phyloP scores from a whole-genome alignment of 2,888 invertebrate species.

The Caenorhabditis imperialis region DNA sequence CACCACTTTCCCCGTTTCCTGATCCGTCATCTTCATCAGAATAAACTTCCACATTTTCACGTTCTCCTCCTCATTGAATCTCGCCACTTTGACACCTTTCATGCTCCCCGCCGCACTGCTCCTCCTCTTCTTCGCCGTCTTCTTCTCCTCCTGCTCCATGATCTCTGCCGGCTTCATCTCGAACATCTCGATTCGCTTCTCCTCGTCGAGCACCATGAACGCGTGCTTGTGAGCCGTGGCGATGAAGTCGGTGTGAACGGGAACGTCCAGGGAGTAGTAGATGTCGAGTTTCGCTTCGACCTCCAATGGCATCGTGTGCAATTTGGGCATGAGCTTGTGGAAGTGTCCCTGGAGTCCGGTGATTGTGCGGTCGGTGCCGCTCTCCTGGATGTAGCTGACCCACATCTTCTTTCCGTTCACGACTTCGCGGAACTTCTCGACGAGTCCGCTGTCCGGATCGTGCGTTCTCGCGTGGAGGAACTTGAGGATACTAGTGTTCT shows the following conservation, averaged over 20 bases:
- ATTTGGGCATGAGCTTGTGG: not conserved
- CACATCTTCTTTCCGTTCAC: constrained; percentile 2
- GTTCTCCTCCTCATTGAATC: not conserved
- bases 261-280: constrained; percentile 12
- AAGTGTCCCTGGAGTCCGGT: not conserved
- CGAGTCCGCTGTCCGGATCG: constrained; percentile 8
- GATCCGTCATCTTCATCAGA: constrained; percentile 10
- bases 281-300: constrained; percentile 25
- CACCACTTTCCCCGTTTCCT: not conserved
- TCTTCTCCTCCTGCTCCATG: constrained; percentile 1
- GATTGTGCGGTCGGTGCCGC: not conserved
- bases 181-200: constrained; percentile 9
- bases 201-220: constrained; percentile 2
- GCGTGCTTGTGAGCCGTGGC: not conserved
- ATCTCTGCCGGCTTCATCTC: constrained; percentile 17
- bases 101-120: too few relatives aligned
- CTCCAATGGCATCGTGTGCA: constrained; percentile 10
- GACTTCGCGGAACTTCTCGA: constrained; percentile 14
- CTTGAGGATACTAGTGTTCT: constrained; percentile 1
- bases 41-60: constrained; percentile 11
- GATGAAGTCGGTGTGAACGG: constrained; percentile 7
- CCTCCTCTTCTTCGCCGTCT: not conserved
- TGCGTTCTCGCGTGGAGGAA: constrained; percentile 18
- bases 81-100: constrained; percentile 1
- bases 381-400: constrained; percentile 10